Percentiles rank a stretch among this genome's conserved stretches.
These are phyloP conservation scores for Molorchus minor DNA, from an alignment of 2,888 invertebrate genomes.

Conservation along the genomic window DNA sequence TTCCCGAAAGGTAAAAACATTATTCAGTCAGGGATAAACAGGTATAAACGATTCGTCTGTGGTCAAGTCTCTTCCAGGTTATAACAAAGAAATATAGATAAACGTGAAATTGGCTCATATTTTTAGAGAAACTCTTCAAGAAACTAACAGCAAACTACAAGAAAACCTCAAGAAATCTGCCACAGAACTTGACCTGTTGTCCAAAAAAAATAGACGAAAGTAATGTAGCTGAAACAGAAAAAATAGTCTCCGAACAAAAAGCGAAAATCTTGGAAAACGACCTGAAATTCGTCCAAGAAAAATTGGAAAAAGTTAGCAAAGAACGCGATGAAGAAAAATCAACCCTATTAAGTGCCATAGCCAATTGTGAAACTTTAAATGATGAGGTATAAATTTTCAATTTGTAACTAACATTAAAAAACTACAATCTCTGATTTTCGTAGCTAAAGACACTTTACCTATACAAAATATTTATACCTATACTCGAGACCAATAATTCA, in stretches of 20 bases:
- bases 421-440: no score
- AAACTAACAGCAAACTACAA: slow-evolving; percentile 46
- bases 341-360: slow-evolving; percentile 22
- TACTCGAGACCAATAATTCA: no score
- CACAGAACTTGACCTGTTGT: slow-evolving; percentile 40
- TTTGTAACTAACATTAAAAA: no score
- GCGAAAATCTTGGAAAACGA: slow-evolving; percentile 38
- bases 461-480: no score
- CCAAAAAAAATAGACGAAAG: slow-evolving; percentile 41
- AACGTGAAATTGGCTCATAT: slow-evolving; percentile 3
- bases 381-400: slow-evolving; percentile 33
- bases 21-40: no score
- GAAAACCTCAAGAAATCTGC: slow-evolving; percentile 44
- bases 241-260: slow-evolving; percentile 34
- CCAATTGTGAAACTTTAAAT: slow-evolving; percentile 28
- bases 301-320: slow-evolving; percentile 25
- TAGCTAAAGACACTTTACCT: no score
- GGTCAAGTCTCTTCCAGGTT: no score
- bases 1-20: no score
- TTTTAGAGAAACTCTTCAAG: slow-evolving; percentile 41
- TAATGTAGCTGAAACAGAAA: slow-evolving; percentile 12
- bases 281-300: slow-evolving; percentile 31
- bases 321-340: slow-evolving; percentile 29
- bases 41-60: no score
- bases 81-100: no score